Evolutionary conservation across 1,140 invertebrate species (phyloP).

Genomic region (Adoxophyes honmai): DNA sequence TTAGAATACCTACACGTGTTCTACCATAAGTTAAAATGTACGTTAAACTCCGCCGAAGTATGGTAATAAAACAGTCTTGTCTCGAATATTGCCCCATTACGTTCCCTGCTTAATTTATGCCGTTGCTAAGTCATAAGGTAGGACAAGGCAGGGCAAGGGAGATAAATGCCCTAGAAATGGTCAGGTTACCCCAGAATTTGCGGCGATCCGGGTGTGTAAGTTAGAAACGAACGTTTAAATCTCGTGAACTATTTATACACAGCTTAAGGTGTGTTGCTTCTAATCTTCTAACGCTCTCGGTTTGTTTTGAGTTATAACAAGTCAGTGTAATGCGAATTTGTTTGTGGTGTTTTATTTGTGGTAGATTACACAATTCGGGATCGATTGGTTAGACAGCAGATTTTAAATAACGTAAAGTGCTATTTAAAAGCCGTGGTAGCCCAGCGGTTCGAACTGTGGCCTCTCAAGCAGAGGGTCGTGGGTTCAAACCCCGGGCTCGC

Average conservation of each 20-base stretch:
- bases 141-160: slow-evolving; percentile 35
- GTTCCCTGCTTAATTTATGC: slow-evolving; percentile 62
- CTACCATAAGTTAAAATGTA: slow-evolving; percentile 12
- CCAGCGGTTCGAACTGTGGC: no score
- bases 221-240: slow-evolving; percentile 11
- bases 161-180: slow-evolving; percentile 33
- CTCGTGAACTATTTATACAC: slow-evolving; percentile 5
- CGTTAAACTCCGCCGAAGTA: slow-evolving; percentile 45
- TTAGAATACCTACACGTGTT: slow-evolving; percentile 6
- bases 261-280: neutral
- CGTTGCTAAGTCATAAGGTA: slow-evolving; percentile 59
- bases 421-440: no score
- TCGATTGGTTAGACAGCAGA: neutral
- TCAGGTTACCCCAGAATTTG: slow-evolving; percentile 1
- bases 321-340: no score
- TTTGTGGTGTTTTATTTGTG: no score
- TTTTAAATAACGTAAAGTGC: neutral
- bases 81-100: slow-evolving; percentile 66
- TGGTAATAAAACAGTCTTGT: slow-evolving; percentile 63
- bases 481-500: no score
- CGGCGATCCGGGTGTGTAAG: slow-evolving; percentile 2
- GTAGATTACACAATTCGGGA: no score
- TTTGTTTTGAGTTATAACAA: neutral
- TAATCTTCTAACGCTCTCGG: neutral
- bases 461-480: no score